A percentile compares a stretch with the other conserved stretches of the same genome.
These are phyloP conservation scores for Lagocephalus sceleratus DNA, from an alignment of 2,797 vertebrate genomes.

Conservation along the genomic window DNA sequence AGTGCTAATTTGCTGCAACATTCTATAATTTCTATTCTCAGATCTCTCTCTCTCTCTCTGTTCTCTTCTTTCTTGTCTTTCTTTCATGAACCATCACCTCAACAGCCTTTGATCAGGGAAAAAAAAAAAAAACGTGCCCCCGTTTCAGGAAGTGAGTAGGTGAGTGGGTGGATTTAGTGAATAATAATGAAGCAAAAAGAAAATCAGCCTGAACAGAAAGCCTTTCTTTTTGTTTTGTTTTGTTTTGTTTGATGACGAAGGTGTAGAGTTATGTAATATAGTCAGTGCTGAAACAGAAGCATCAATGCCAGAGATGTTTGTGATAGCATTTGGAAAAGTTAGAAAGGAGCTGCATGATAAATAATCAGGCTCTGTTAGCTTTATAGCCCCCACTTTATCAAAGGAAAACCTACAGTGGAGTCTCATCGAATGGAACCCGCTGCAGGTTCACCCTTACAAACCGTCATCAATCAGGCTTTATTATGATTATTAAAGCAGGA, in stretches of 20 bases:
- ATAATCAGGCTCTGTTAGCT: too few relatives aligned
- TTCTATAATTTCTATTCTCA: conserved; percentile 7
- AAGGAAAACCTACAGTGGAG: too few relatives aligned
- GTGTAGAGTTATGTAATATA: too few relatives aligned
- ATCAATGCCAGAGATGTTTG: too few relatives aligned
- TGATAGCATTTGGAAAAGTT: too few relatives aligned
- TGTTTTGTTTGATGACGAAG: neutral
- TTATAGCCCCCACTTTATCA: too few relatives aligned
- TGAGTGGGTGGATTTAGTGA: conserved; percentile 13
- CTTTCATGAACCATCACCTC: conserved; percentile 1
- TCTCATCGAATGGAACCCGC: too few relatives aligned
- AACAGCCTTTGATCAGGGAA: conserved; percentile 4
- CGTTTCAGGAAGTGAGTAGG: neutral
- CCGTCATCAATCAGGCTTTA: neutral
- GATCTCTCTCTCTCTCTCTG: neutral
- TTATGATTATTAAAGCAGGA: neutral
- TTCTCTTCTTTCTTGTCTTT: neutral
- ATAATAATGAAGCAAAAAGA: neutral
- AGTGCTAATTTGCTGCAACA: conserved; percentile 6
- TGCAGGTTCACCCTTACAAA: too few relatives aligned
- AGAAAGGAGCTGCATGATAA: too few relatives aligned
- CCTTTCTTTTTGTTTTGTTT: neutral
- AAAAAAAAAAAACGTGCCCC: neutral
- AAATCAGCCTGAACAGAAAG: neutral
- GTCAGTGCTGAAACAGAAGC: too few relatives aligned